A percentile compares a stretch with the other conserved stretches of the same genome.
Evolutionary conservation across 2,888 invertebrate genomes (phyloP).

Genomic region (Andrena marginata): DNA sequence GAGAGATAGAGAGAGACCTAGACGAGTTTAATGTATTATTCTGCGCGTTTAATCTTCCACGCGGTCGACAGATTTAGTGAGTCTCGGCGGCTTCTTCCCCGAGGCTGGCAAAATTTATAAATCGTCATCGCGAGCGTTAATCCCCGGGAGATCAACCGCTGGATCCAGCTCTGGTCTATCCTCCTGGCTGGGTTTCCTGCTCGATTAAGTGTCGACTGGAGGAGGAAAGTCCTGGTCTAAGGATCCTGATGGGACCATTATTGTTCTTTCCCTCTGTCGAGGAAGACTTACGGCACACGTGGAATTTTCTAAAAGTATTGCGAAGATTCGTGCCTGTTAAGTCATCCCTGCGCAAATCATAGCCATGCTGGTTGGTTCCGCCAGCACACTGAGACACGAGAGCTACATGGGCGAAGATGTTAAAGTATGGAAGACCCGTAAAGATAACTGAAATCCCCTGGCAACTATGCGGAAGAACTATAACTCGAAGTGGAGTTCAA

Average conservation of each 20-base stretch:
- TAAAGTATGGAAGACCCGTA: not conserved
- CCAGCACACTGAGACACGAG: too few relatives aligned
- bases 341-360: too few relatives aligned
- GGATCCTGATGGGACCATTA: not conserved
- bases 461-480: not conserved
- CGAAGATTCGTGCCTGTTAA: too few relatives aligned
- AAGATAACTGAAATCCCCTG: constrained; percentile 2
- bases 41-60: constrained; percentile 28
- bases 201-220: constrained; percentile 6
- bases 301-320: not conserved
- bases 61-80: constrained; percentile 8
- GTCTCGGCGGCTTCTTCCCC: not conserved
- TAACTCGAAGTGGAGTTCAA: not conserved
- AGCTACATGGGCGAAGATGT: not conserved
- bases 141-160: constrained; percentile 1
- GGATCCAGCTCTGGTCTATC: not conserved
- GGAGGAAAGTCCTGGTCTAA: not conserved
- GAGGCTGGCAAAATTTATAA: constrained; percentile 19
- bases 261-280: not conserved
- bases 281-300: not conserved
- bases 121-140: not conserved
- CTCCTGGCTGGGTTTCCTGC: not conserved
- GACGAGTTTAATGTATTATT: constrained; percentile 37
- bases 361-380: too few relatives aligned
- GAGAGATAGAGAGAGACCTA: not conserved